These are phyloP conservation scores for Caenorhabditis wallacei DNA, from an alignment of 2,888 invertebrate genomes.

Conservation along the genomic window DNA sequence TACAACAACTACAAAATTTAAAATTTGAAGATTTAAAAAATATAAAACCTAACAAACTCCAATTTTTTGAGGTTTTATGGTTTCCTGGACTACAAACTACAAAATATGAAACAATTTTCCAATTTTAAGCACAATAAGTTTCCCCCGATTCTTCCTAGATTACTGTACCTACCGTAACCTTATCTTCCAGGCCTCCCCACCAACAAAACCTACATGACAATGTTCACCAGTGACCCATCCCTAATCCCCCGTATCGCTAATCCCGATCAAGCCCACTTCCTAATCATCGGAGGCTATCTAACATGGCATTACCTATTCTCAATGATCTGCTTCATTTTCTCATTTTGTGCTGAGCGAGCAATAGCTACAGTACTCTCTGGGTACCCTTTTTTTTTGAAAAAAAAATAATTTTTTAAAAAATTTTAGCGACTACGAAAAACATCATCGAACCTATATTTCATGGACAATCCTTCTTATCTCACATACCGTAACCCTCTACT, in stretches of 20 bases:
- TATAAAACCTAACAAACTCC: too few species aligned
- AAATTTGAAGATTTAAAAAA: too few species aligned
- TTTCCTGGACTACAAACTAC: too few species aligned
- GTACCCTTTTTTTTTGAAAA: neutral
- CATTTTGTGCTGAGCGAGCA: slow-evolving; percentile 49
- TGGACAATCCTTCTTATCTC: slow-evolving; percentile 8
- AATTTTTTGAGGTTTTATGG: too few species aligned
- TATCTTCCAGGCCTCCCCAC: slow-evolving; percentile 22
- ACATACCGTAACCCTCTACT: neutral
- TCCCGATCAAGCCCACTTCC: neutral
- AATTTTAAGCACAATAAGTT: too few species aligned
- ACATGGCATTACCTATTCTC: slow-evolving; percentile 51
- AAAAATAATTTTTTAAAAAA: neutral
- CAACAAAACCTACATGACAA: slow-evolving; percentile 14
- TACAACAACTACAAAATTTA: too few species aligned
- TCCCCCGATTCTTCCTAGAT: too few species aligned
- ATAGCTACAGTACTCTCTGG: slow-evolving; percentile 33
- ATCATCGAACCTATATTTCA: slow-evolving; percentile 27
- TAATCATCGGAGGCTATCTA: slow-evolving; percentile 35
- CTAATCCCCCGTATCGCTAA: neutral
- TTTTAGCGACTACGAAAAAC: slow-evolving; percentile 50
- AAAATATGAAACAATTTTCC: too few species aligned
- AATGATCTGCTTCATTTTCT: slow-evolving; percentile 45
- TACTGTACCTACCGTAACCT: too few species aligned
- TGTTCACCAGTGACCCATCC: slow-evolving; percentile 25